Base-by-base conservation (phyloP, 2,888 invertebrate genomes). In the Acrobasis suavella region DNA sequence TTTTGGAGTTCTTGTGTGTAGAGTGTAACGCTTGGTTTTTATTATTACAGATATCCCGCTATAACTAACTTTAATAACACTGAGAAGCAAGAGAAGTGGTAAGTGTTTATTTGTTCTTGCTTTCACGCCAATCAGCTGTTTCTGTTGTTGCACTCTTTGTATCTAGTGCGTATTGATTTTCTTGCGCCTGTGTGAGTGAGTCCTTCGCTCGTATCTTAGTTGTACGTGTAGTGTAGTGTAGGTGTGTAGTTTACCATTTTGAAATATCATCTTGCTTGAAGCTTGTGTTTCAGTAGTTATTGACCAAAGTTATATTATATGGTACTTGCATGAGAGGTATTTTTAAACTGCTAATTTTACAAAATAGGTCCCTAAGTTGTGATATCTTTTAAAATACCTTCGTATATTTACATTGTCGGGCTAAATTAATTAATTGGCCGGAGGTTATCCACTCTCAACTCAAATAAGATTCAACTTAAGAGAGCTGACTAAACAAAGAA, bases 1-100 rank as follows among this genome's bases (percentile, higher is more conserved):
- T 69, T 73, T 69, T 74, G 75, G 70, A 72, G 71, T 77, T 72
- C n/a, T 69, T 74, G 67, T 69, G 72, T 73, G 75, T 75, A 74
- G 56, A 42, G 68, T 67, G 64, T 70, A 78, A 73, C 78, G 80
- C 72, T 78, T 78, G 81, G 58, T 78, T 72, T 85, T 83, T 86
- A 87, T 76, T 81, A 82, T 92, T 92, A 73, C 92, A 92, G 92
- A 92, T 92, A 87, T 78, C 85, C 89, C 64, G 91, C 87, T 86
- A 79, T 92, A 76, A 81, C 91, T 89, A 92, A 90, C 82, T 92
- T 71, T 87, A 90, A 86, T 85, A 91, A 86, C 77, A 67, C 85
- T 49, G 89, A 86, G 73, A 81, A 74, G 72, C 82, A 86, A 68
- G 85, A 80, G 69, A 90, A 90, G 73, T 78, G 92, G 92, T 92